A percentile compares a stretch with the other conserved stretches of the same genome.
These are phyloP conservation scores for Syrmaticus mikado DNA, from an alignment of 2,113 vertebrate species.

Conservation along the genomic window DNA sequence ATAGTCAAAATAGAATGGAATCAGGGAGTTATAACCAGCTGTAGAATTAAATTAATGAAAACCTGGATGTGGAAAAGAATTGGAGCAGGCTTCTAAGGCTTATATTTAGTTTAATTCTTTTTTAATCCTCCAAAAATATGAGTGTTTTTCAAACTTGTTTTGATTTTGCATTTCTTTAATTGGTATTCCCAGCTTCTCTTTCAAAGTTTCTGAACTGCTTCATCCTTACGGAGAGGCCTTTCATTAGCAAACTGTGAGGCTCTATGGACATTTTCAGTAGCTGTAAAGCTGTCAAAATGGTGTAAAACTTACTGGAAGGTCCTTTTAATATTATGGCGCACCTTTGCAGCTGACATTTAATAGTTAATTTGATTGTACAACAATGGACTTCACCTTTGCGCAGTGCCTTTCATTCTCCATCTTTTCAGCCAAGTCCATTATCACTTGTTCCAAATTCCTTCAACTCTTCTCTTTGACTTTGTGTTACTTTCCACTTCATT, in stretches of 20 bases:
- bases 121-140: not conserved
- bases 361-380: not conserved
- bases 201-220: not conserved
- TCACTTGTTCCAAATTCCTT: constrained; percentile 10
- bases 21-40: not conserved
- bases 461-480: constrained; percentile 31
- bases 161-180: constrained; percentile 3
- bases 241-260: not conserved
- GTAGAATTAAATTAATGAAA: not conserved
- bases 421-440: constrained; percentile 38
- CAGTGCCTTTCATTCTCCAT: not conserved
- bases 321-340: not conserved
- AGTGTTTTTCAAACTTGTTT: not conserved
- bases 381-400: not conserved
- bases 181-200: not conserved
- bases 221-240: not conserved
- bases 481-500: constrained; percentile 35
- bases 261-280: not conserved
- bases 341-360: constrained; percentile 39
- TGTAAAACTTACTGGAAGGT: not conserved
- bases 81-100: not conserved
- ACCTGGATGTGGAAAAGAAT: not conserved
- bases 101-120: not conserved
- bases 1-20: not conserved
- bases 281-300: not conserved